Conservation (phyloP, 2,888 invertebrate species). For the Euclidia mi region DNA sequence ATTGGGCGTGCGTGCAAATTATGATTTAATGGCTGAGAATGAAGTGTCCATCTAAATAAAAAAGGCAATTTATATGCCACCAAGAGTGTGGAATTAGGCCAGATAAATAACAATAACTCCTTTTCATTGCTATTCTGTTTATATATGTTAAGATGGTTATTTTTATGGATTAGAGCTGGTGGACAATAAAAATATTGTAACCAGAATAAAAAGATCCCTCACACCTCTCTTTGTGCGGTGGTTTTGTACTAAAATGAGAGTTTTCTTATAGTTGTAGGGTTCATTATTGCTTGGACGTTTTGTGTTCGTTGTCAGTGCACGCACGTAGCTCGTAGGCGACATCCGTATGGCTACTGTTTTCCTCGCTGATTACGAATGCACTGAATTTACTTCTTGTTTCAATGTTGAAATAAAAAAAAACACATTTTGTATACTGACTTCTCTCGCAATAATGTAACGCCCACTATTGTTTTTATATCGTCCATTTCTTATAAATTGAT, state of each 20-base stretch:
- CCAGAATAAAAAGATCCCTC: constrained; percentile 55
- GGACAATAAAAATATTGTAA: constrained; percentile 69
- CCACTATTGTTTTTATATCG: constrained; percentile 37
- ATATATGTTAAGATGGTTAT: constrained; percentile 72
- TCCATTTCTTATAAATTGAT: constrained; percentile 30
- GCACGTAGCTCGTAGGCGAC: constrained; percentile 82
- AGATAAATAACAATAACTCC: constrained; percentile 46
- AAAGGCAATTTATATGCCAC: constrained; percentile 47
- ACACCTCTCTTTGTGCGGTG: constrained; percentile 28
- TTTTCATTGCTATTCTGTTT: constrained; percentile 53
- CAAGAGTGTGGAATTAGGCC: constrained; percentile 42
- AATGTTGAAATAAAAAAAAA: constrained; percentile 55
- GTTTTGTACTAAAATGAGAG: constrained; percentile 22
- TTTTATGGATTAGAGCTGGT: constrained; percentile 73
- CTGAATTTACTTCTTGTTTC: constrained; percentile 67
- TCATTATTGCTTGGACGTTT: constrained; percentile 62
- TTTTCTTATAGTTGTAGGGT: constrained; percentile 45
- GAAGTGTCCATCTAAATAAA: constrained; percentile 50
- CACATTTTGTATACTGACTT: constrained; percentile 53
- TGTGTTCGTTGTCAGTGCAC: constrained; percentile 69
- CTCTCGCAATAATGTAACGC: constrained; percentile 48
- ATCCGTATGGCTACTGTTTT: constrained; percentile 83
- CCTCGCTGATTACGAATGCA: constrained; percentile 79
- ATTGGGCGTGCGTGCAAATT: constrained; percentile 50
- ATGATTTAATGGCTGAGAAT: constrained; percentile 43